Conservation (phyloP, 2,888 invertebrate species). For the Sphaeridia pumilis region DNA sequence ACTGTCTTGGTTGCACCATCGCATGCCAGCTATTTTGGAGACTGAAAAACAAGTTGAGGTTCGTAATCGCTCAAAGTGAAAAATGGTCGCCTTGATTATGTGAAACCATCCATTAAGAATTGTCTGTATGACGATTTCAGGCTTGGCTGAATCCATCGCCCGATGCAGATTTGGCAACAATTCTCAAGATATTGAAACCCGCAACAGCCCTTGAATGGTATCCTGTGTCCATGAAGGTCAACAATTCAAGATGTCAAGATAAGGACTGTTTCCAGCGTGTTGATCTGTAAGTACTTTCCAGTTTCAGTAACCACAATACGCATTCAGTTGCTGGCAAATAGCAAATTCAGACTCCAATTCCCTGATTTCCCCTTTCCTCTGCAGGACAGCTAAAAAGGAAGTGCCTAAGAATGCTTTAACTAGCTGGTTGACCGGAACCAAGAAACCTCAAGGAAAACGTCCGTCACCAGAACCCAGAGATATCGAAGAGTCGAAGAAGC, state of each 20-base stretch:
- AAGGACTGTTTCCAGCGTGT: conserved; percentile 41
- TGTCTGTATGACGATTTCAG: conserved; percentile 43
- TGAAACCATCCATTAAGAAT: conserved; percentile 4
- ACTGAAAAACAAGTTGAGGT: conserved; percentile 54
- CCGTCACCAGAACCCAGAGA: no score
- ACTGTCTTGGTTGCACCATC: conserved; percentile 61
- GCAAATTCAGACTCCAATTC: background rate
- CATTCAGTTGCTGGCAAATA: background rate
- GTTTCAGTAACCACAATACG: background rate
- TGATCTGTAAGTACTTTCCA: conserved; percentile 24
- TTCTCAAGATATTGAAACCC: conserved; percentile 48
- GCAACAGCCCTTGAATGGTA: conserved; percentile 51
- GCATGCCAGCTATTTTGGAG: conserved; percentile 67
- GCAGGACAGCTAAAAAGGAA: conserved; percentile 3
- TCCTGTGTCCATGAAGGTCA: conserved; percentile 57
- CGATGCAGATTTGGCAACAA: conserved; percentile 44
- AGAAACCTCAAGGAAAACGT: no score
- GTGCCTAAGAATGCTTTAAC: conserved; percentile 22
- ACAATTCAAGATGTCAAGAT: conserved; percentile 57
- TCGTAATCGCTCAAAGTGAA: conserved; percentile 4
- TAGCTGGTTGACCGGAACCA: conserved; percentile 30
- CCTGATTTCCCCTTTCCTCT: background rate
- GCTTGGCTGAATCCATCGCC: conserved; percentile 55
- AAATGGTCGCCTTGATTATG: background rate
- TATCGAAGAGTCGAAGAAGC: no score